A percentile compares a stretch with the other conserved stretches of the same genome.
phyloP scores from a whole-genome alignment of 2,797 vertebrate species.

The Pteropus rufus region DNA sequence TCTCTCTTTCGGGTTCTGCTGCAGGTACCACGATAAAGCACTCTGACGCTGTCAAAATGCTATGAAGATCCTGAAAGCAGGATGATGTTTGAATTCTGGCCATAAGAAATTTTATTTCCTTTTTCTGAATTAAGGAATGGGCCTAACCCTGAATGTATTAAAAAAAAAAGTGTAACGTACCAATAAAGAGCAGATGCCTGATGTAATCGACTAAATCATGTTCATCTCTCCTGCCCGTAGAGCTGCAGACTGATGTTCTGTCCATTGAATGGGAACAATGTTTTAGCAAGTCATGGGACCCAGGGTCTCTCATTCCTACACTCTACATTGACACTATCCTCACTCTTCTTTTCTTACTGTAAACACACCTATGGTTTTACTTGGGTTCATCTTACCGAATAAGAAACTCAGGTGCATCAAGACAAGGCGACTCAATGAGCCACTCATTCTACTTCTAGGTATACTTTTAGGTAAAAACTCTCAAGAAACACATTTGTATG shows the following conservation, averaged over 20 bases:
- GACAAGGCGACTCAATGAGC: neutral
- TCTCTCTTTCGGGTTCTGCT: neutral
- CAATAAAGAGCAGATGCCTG: neutral
- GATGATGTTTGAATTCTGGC: constrained; percentile 8
- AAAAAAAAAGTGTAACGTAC: neutral
- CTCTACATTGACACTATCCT: neutral
- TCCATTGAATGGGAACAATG: neutral
- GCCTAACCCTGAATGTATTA: neutral
- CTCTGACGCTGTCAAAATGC: neutral
- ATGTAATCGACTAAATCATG: neutral
- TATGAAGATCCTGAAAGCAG: neutral
- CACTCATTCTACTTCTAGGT: neutral
- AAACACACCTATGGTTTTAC: neutral
- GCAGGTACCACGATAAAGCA: constrained; percentile 36
- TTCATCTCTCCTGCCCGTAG: neutral
- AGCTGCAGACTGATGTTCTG: neutral
- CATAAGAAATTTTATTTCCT: constrained; percentile 32
- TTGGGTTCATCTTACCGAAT: neutral
- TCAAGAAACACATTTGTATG: neutral
- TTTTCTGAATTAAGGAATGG: constrained; percentile 51
- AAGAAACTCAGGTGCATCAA: constrained; percentile 19
- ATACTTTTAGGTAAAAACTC: neutral
- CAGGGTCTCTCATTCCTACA: neutral
- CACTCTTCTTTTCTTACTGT: neutral
- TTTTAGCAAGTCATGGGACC: neutral